These are phyloP conservation scores for Leptogaster cylindrica DNA, from an alignment of 2,888 invertebrate genomes.

Conservation along the genomic window DNA sequence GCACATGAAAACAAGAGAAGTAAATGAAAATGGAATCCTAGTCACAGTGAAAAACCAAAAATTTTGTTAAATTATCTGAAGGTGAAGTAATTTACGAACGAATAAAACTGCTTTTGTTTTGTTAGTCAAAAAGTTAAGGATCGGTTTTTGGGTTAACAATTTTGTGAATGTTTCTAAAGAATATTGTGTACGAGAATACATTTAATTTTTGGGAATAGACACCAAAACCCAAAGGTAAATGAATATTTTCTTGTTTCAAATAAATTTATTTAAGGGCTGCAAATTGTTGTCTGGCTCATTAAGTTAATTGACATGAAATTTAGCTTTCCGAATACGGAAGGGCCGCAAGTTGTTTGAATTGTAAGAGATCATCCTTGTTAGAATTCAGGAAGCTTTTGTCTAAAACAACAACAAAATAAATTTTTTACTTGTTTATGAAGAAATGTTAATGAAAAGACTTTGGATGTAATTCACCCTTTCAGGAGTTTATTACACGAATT, in stretches of 20 bases:
- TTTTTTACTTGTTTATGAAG: not conserved
- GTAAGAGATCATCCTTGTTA: not conserved
- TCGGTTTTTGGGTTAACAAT: not conserved
- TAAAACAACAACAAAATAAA: not conserved
- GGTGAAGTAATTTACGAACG: not conserved
- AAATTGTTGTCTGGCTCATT: slow-evolving; percentile 2
- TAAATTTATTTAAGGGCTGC: not conserved
- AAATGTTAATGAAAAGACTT: not conserved
- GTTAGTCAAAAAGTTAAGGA: not conserved
- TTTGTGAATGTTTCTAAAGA: not conserved
- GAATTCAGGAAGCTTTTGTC: not conserved
- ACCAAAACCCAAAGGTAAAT: not conserved
- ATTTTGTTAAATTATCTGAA: not conserved
- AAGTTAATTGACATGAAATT: slow-evolving; percentile 2
- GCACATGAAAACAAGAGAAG: not conserved
- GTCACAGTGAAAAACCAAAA: not conserved
- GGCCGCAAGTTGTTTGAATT: not conserved
- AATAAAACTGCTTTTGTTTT: not conserved
- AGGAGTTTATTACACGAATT: not conserved
- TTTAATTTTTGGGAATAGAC: not conserved
- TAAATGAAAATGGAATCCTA: not conserved
- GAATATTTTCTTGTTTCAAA: not conserved
- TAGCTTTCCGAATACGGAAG: not conserved
- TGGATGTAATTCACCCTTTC: not conserved
- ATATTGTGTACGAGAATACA: not conserved